phyloP scores from a whole-genome alignment of 2,888 invertebrate species.

The Cordilura impudica region DNA sequence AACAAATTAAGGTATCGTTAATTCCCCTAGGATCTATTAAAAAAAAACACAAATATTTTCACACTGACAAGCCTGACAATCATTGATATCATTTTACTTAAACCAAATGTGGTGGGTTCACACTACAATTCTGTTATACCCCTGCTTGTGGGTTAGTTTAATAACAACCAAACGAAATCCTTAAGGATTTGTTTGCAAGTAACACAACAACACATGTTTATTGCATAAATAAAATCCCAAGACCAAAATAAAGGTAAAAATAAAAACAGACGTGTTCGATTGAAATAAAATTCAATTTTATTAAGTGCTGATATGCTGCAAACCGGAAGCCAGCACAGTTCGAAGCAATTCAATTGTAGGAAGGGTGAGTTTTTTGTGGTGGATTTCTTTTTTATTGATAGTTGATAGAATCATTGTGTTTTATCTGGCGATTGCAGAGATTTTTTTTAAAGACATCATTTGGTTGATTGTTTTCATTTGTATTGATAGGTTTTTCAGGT shows the following conservation, averaged over 20 bases:
- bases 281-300: constrained; percentile 75
- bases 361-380: constrained; percentile 32
- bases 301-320: constrained; percentile 70
- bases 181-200: constrained; percentile 46
- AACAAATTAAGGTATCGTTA: constrained; percentile 9
- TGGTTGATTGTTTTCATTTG: constrained; percentile 12
- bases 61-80: constrained; percentile 70
- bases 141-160: constrained; percentile 23
- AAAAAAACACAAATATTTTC: constrained; percentile 71
- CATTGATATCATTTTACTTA: constrained; percentile 63
- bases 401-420: constrained; percentile 62
- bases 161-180: constrained; percentile 32
- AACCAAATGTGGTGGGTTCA: constrained; percentile 3
- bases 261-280: constrained; percentile 68
- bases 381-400: constrained; percentile 46
- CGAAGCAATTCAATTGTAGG: neutral
- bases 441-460: constrained; percentile 26
- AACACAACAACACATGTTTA: constrained; percentile 55
- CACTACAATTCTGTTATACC: neutral
- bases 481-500: constrained; percentile 57
- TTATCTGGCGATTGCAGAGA: constrained; percentile 49
- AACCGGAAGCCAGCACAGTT: neutral
- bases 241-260: constrained; percentile 24
- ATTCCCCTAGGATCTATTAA: constrained; percentile 53
- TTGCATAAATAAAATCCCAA: constrained; percentile 18